A percentile compares a stretch with the other conserved stretches of the same genome.
phyloP scores from a whole-genome alignment of 2,888 invertebrate species.

The Lasioglossum vierecki region DNA sequence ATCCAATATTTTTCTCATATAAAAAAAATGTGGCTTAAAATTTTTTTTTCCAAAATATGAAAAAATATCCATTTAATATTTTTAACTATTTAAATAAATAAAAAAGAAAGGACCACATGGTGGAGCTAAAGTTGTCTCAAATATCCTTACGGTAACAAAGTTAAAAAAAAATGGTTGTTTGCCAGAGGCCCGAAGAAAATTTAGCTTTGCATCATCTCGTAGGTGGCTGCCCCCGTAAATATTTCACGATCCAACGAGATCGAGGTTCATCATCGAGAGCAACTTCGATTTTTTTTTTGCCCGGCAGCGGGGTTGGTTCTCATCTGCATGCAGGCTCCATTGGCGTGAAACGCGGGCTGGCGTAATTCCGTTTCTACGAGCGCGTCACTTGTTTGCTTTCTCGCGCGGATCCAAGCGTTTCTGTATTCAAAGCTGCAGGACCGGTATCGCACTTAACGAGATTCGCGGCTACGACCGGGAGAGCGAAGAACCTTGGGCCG shows the following conservation, averaged over 20 bases:
- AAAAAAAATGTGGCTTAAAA: too few relatives aligned
- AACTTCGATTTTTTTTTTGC: background rate
- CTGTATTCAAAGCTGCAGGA: conserved; percentile 26
- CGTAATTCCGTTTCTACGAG: conserved; percentile 7
- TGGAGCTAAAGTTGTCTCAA: too few relatives aligned
- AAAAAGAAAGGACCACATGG: too few relatives aligned
- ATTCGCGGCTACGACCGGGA: background rate
- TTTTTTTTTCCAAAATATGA: too few relatives aligned
- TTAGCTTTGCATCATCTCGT: background rate
- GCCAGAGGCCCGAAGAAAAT: background rate
- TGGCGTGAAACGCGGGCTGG: background rate
- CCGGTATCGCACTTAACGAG: conserved; percentile 13
- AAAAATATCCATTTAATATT: too few relatives aligned
- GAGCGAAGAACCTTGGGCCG: background rate
- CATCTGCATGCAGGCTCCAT: background rate
- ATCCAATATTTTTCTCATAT: too few relatives aligned
- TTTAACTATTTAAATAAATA: too few relatives aligned
- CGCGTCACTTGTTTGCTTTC: conserved; percentile 17
- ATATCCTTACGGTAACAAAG: background rate
- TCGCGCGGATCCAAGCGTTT: conserved; percentile 14
- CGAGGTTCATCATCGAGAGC: background rate
- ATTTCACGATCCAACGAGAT: background rate
- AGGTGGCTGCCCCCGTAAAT: background rate
- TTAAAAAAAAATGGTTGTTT: background rate
- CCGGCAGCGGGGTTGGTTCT: background rate